These are phyloP conservation scores for Archivesica marissinica DNA, from an alignment of 1,140 invertebrate genomes.

Conservation along the genomic window DNA sequence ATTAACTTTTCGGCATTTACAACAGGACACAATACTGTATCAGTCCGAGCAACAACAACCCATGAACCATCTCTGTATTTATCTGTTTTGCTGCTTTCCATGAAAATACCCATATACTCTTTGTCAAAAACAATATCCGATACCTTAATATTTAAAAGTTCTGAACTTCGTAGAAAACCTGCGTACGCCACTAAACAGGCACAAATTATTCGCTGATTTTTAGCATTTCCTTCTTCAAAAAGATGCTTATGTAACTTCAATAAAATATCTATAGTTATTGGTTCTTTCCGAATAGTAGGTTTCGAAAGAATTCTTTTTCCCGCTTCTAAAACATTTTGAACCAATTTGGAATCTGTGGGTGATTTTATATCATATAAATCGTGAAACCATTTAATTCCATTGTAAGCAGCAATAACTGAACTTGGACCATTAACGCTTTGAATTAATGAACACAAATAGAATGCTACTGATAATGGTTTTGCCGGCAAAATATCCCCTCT, in stretches of 20 bases:
- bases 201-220: constrained; percentile 43
- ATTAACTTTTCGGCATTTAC: constrained; percentile 2
- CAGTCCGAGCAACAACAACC: constrained; percentile 3
- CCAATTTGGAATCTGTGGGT: constrained; percentile 29
- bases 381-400: constrained; percentile 41
- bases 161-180: constrained; percentile 34
- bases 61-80: constrained; percentile 23
- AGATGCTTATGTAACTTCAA: not conserved
- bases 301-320: constrained; percentile 32
- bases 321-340: constrained; percentile 32
- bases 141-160: constrained; percentile 35
- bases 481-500: constrained; percentile 45
- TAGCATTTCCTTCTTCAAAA: not conserved
- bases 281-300: constrained; percentile 1
- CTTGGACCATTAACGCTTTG: constrained; percentile 10
- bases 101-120: constrained; percentile 32
- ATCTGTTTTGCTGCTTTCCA: constrained; percentile 38
- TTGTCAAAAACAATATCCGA: constrained; percentile 30
- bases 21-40: constrained; percentile 22
- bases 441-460: constrained; percentile 51
- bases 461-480: constrained; percentile 18
- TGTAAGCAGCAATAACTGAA: constrained; percentile 28
- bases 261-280: constrained; percentile 2
- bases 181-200: constrained; percentile 5
- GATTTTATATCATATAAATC: constrained; percentile 28